Percentiles rank a stretch among this genome's conserved stretches.
Conservation (phyloP, 2,113 vertebrate genomes). For the human (Homo sapiens) region GRCh38 chr3:68736001-68736500, state of each 20-base stretch:
- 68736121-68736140: neutral
- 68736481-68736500: conserved; percentile 44
- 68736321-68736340: neutral
- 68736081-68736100: neutral
- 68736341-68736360: neutral
- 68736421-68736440: neutral
- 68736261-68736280: neutral
- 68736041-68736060: neutral
- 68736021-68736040: neutral
- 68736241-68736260: neutral
- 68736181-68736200: neutral
- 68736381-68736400: neutral
- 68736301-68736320: neutral
- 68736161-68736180: accelerated
- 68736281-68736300: neutral
- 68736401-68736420: neutral
- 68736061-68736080: neutral
- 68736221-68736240: neutral
- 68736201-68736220: neutral
- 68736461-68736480: neutral
- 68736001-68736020: neutral
- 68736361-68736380: neutral
- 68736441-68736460: neutral
- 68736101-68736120: neutral
- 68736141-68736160: neutral